A percentile compares a stretch with the other conserved stretches of the same genome.
Conservation (phyloP, 1,140 invertebrate genomes). For the Drosophila suzukii region DNA sequence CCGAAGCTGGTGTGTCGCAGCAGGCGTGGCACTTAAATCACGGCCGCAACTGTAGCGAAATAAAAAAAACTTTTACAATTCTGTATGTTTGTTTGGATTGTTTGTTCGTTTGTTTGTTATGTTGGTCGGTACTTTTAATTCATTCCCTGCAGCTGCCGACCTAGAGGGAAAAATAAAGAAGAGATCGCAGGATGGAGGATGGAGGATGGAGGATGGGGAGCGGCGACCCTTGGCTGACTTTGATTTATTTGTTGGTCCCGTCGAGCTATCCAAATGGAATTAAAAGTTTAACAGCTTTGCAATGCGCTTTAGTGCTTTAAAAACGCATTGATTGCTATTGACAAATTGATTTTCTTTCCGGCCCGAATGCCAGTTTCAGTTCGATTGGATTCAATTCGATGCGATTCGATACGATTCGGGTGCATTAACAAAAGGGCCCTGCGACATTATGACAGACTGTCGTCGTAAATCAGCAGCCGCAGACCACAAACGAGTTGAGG, state of each 20-base stretch:
- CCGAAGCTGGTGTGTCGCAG: slow-evolving; percentile 24
- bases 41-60: slow-evolving; percentile 64
- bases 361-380: slow-evolving; percentile 49
- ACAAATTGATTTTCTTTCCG: slow-evolving; percentile 70
- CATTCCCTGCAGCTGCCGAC: slow-evolving; percentile 60
- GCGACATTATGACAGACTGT: slow-evolving; percentile 54
- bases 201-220: background rate
- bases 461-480: slow-evolving; percentile 55
- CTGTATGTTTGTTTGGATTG: slow-evolving; percentile 28
- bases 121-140: slow-evolving; percentile 68
- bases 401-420: slow-evolving; percentile 15
- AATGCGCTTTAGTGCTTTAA: slow-evolving; percentile 46
- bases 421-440: slow-evolving; percentile 58
- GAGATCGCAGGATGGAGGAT: background rate
- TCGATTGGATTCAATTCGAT: slow-evolving; percentile 1
- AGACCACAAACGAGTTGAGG: slow-evolving; percentile 44
- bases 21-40: slow-evolving; percentile 66
- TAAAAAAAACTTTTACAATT: slow-evolving; percentile 72
- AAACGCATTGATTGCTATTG: slow-evolving; percentile 59
- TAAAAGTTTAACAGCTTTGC: slow-evolving; percentile 68
- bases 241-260: slow-evolving; percentile 71
- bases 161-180: background rate
- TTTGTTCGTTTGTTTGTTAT: slow-evolving; percentile 29
- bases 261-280: slow-evolving; percentile 67
- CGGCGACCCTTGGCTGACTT: slow-evolving; percentile 45